Base-by-base conservation (phyloP, 2,113 vertebrate species). In the Tetrax tetrax region DNA sequence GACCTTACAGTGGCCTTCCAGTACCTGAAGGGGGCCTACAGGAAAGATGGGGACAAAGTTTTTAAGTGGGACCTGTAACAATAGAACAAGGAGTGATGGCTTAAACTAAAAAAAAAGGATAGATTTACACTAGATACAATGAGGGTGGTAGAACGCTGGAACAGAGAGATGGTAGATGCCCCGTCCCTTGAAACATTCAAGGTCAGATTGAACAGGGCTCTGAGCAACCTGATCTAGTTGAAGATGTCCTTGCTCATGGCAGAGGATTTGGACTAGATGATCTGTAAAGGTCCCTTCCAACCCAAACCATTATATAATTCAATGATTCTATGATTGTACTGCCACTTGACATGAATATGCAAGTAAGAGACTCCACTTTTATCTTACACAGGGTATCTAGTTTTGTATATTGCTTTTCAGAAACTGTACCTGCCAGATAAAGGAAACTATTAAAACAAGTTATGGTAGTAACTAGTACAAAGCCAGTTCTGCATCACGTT, bases 21-120 rank as follows among this genome's bases (percentile, higher is more conserved):
- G 1, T 37, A 9, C 2, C 33, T 75, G 18, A 72, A 37, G 10
- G 1, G 12, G 1, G 2, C 6, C 23, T 79, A 2, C 10, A 28
- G 14, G 33, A 35, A 57, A 53, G 27, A 43, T 10, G 10, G 4
- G 13, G 14, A 63, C 10, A 43, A 6, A 8, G 5, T 14, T 60
- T 25, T 31, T 75, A 66, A 66, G 13, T 2, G n/a, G 7, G 20
- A 12, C 6, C 6, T 71, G 5, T 63, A 20, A 61, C 3, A 2
- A 18, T 4, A 68, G 29, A 15, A 61, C 14, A 59, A 3, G 2
- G 43, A 4, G 0, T 17, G 33, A 19, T 54, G 14, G 10, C 63
- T 63, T 75, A 75, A 65, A 45, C 8, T 38, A 21, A 8, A 43
- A 21, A 9, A 14, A 19, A 14, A 37, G 1, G 1, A 4, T 48